phyloP scores from a whole-genome alignment of 2,888 invertebrate species.

The Achlya flavicornis region DNA sequence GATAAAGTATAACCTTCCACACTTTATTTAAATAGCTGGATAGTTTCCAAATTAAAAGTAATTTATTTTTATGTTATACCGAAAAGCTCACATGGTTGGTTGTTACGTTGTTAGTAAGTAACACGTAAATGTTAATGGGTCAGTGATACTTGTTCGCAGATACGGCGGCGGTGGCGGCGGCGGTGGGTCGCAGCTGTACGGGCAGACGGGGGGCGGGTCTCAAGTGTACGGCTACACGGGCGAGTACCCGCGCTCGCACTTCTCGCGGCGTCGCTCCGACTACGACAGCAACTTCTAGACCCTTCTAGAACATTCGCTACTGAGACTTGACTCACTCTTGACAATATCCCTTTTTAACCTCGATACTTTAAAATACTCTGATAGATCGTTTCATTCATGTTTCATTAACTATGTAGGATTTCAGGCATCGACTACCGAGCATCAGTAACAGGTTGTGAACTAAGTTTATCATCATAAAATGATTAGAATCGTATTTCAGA shows the following conservation, averaged over 20 bases:
- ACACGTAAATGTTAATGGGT: constrained; percentile 10
- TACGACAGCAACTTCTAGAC: constrained; percentile 91
- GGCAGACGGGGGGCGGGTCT: constrained; percentile 86
- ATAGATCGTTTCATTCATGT: constrained; percentile 48
- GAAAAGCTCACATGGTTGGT: not conserved
- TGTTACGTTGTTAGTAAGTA: not conserved
- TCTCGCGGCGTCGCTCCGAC: constrained; percentile 87
- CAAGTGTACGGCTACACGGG: constrained; percentile 82
- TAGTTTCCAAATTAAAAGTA: not conserved
- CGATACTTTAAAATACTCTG: constrained; percentile 52
- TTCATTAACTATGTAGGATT: constrained; percentile 51
- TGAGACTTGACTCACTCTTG: constrained; percentile 63
- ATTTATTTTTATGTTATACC: not conserved
- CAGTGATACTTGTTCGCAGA: constrained; percentile 44
- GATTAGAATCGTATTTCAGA: constrained; percentile 55
- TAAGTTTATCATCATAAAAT: constrained; percentile 58
- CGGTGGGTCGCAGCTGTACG: constrained; percentile 86
- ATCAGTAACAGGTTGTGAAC: constrained; percentile 78
- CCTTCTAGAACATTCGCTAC: constrained; percentile 43
- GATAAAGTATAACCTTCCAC: not conserved
- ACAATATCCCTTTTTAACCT: constrained; percentile 77
- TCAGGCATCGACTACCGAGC: constrained; percentile 48
- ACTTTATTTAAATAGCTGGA: not conserved
- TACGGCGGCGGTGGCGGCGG: constrained; percentile 40
- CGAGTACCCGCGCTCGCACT: constrained; percentile 80